These are phyloP conservation scores for Aphelenchoides besseyi DNA, from an alignment of 1,140 invertebrate species.

Conservation along the genomic window DNA sequence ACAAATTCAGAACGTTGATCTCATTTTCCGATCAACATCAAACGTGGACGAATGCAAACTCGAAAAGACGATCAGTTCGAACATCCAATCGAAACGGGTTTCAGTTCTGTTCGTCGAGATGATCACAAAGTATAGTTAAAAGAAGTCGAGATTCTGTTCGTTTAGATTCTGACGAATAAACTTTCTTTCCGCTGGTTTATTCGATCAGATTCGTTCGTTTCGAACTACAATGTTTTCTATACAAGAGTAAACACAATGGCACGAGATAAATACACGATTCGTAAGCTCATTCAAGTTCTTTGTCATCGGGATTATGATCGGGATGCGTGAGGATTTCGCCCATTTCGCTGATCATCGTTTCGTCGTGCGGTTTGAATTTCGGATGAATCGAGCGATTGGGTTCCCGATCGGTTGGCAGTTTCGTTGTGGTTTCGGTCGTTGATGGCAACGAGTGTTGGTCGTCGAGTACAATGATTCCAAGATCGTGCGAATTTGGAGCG, in stretches of 20 bases:
- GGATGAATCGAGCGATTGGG: constrained; percentile 3
- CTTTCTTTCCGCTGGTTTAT: neutral
- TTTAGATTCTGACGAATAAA: neutral
- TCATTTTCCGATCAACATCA: neutral
- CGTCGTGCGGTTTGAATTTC: neutral
- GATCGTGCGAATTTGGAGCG: constrained; percentile 50
- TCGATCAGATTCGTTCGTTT: neutral
- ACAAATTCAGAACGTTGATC: neutral
- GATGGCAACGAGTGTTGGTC: neutral
- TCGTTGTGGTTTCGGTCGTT: neutral
- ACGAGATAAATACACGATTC: too few relatives aligned
- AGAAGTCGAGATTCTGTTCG: neutral
- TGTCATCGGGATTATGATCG: constrained; percentile 6
- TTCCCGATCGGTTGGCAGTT: neutral
- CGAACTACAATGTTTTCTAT: neutral
- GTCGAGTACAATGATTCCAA: constrained; percentile 23
- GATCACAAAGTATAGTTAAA: neutral
- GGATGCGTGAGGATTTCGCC: constrained; percentile 6
- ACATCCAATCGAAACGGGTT: neutral
- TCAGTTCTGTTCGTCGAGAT: neutral
- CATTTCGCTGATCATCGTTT: constrained; percentile 7
- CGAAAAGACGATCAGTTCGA: neutral
- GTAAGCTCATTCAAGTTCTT: constrained; percentile 9
- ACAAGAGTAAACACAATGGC: neutral
- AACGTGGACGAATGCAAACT: neutral